These are phyloP conservation scores for Lineus longissimus DNA, from an alignment of 1,140 invertebrate species.

Conservation along the genomic window DNA sequence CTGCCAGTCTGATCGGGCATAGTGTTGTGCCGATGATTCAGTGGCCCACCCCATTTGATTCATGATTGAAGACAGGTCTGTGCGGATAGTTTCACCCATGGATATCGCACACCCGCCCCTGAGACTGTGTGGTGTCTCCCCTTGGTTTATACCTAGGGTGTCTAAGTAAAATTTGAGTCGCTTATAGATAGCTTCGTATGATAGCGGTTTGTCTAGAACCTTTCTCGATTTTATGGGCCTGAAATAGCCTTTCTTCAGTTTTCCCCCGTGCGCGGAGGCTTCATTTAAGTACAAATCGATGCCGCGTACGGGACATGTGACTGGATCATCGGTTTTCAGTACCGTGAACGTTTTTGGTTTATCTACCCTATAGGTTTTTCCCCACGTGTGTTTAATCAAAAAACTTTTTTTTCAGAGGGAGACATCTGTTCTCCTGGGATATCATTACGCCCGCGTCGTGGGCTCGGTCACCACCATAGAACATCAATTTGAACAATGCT, in stretches of 20 bases:
- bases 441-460: too few species aligned
- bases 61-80: too few species aligned
- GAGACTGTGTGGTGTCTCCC: conserved; percentile 3
- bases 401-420: not conserved
- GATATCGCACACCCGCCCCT: not conserved
- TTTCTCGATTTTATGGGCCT: not conserved
- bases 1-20: too few species aligned
- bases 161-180: not conserved
- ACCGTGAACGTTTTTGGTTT: not conserved
- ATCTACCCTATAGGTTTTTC: not conserved
- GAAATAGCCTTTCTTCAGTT: not conserved
- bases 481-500: too few species aligned
- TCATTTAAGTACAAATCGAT: not conserved
- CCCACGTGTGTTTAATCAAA: not conserved
- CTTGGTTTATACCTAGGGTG: not conserved
- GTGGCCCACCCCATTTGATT: too few species aligned
- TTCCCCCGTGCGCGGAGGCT: not conserved
- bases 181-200: not conserved
- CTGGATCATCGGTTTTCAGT: not conserved
- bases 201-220: not conserved
- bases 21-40: too few species aligned
- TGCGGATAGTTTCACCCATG: too few species aligned
- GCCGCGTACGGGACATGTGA: not conserved
- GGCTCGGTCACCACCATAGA: too few species aligned
- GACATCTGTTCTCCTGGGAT: not conserved